phyloP scores from a whole-genome alignment of 2,113 vertebrate genomes.

The Malurus cyaneus region DNA sequence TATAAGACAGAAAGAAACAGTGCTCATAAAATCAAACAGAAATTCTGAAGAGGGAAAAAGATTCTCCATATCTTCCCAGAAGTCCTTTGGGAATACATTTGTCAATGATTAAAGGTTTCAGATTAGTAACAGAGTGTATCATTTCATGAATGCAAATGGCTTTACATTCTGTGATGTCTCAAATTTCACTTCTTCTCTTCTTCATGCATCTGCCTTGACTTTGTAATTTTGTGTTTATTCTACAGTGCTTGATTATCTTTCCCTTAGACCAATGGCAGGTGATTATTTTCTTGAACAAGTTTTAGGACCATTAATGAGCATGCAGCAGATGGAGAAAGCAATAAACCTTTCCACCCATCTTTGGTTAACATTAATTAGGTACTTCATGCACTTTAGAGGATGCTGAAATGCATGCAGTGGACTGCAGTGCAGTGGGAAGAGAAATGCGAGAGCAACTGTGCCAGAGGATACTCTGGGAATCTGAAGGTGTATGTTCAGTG shows the following conservation, averaged over 20 bases:
- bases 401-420: neutral
- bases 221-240: neutral
- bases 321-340: neutral
- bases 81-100: neutral
- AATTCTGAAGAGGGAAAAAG: neutral
- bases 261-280: neutral
- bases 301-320: neutral
- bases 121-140: neutral
- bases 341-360: neutral
- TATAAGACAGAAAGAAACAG: neutral
- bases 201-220: neutral
- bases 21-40: neutral
- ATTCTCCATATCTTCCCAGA: neutral
- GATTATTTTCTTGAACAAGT: neutral
- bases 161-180: neutral
- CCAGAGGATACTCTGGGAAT: fast-evolving
- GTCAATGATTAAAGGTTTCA: neutral
- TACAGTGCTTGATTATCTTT: neutral
- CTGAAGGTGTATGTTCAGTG: neutral
- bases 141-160: neutral
- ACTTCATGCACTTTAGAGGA: neutral
- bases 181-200: neutral
- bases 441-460: neutral
- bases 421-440: neutral
- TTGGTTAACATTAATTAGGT: neutral